A percentile compares a stretch with the other conserved stretches of the same genome.
These are phyloP conservation scores for Orussus abietinus DNA, from an alignment of 1,140 invertebrate species.

Conservation along the genomic window DNA sequence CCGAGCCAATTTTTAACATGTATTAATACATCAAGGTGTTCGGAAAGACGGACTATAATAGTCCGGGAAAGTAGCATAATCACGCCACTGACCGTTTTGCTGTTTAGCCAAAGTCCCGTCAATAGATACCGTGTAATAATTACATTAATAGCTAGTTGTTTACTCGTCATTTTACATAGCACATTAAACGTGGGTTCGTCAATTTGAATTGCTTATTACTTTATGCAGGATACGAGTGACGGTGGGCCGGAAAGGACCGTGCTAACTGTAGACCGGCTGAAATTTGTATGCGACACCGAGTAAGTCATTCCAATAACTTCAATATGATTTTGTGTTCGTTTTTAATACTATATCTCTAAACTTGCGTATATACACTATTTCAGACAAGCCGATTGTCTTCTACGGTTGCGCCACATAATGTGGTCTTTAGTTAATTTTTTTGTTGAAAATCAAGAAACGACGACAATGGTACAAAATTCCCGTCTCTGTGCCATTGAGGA, in stretches of 20 bases:
- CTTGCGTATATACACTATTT: slow-evolving; percentile 17
- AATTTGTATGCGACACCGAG: slow-evolving; percentile 42
- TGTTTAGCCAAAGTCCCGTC: slow-evolving; percentile 50
- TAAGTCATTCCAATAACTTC: slow-evolving; percentile 30
- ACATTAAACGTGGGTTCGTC: no score
- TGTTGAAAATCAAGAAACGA: slow-evolving; percentile 45
- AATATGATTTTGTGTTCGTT: slow-evolving; percentile 7
- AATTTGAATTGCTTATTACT: no score
- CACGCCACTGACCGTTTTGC: slow-evolving; percentile 52
- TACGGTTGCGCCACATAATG: slow-evolving; percentile 50
- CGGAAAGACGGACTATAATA: slow-evolving; percentile 46
- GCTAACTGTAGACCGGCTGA: no score
- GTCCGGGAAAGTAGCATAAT: slow-evolving; percentile 54
- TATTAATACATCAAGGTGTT: slow-evolving; percentile 47
- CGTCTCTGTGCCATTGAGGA: no score
- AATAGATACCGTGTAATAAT: no score
- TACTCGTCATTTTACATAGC: no score
- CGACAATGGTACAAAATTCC: not conserved
- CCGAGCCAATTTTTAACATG: slow-evolving; percentile 45
- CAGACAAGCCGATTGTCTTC: slow-evolving; percentile 48
- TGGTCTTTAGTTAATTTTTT: slow-evolving; percentile 55
- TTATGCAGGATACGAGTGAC: no score
- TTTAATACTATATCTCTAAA: slow-evolving; percentile 9
- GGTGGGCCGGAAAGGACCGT: no score
- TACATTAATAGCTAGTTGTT: no score